Conservation (phyloP, 2,113 vertebrate species). For the Pithys albifrons region DNA sequence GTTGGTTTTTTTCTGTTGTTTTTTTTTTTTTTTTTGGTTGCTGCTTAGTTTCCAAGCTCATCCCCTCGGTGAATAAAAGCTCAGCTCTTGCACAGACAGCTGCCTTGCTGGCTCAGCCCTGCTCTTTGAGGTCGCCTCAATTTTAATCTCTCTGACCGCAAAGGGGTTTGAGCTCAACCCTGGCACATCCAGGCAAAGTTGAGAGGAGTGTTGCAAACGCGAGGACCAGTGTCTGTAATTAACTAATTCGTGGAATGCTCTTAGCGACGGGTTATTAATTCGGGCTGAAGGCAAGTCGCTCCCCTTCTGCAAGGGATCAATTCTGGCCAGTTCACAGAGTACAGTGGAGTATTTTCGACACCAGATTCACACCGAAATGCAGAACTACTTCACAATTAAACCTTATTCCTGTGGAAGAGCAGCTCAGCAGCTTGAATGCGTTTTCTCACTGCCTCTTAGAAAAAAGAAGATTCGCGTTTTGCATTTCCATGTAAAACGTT, state of each 20-base stretch:
- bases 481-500: neutral
- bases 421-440: neutral
- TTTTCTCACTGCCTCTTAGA: slow-evolving; percentile 23
- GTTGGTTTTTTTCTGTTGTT: neutral
- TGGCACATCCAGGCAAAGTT: slow-evolving; percentile 30
- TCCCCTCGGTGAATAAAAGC: neutral
- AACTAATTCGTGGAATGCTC: slow-evolving; percentile 45
- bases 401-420: neutral
- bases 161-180: slow-evolving; percentile 12
- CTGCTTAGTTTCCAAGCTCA: neutral
- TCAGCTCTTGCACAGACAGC: neutral
- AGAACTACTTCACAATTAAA: slow-evolving; percentile 36
- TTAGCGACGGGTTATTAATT: slow-evolving; percentile 44
- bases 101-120: neutral
- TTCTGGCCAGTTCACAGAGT: slow-evolving; percentile 29
- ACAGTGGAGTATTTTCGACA: neutral
- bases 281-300: neutral
- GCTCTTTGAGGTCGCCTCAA: neutral
- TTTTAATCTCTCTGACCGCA: neutral
- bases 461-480: neutral
- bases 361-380: neutral
- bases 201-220: slow-evolving; percentile 26
- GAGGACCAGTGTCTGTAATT: slow-evolving; percentile 22
- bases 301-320: slow-evolving; percentile 14
- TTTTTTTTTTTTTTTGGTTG: neutral